Percentiles rank a stretch among this genome's conserved stretches.
phyloP scores from a whole-genome alignment of 2,797 vertebrate genomes.

The Sciaenops ocellatus region DNA sequence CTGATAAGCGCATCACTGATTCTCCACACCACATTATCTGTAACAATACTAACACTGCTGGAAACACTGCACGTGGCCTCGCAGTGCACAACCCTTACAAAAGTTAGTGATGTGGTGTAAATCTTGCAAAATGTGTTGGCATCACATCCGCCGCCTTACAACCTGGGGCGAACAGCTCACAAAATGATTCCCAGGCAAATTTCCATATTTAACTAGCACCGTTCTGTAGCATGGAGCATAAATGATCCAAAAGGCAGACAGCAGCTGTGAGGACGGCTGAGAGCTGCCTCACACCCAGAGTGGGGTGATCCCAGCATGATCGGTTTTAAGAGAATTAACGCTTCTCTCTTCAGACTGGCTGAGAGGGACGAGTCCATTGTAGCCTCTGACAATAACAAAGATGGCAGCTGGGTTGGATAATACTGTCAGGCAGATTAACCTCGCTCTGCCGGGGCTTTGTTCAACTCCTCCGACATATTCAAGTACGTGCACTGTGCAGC shows the following conservation, averaged over 20 bases:
- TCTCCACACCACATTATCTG: conserved; percentile 34
- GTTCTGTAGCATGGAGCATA: neutral
- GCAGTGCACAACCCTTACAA: neutral
- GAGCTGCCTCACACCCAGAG: conserved; percentile 26
- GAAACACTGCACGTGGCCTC: conserved; percentile 5
- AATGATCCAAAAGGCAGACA: conserved; percentile 38
- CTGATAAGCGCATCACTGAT: conserved; percentile 27
- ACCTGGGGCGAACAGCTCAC: neutral
- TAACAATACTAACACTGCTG: conserved; percentile 14
- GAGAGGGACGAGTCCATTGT: conserved; percentile 32
- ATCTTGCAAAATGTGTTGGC: conserved; percentile 2
- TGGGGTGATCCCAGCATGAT: conserved; percentile 7
- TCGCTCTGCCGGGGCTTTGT: conserved; percentile 51
- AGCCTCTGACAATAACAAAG: conserved; percentile 59
- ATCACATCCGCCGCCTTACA: neutral
- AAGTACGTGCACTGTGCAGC: conserved; percentile 12
- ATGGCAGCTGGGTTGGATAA: conserved; percentile 74
- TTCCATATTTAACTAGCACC: neutral
- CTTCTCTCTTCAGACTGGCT: conserved; percentile 38
- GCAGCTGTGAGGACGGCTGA: conserved; percentile 44
- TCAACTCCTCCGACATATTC: conserved; percentile 36
- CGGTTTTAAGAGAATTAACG: conserved; percentile 15
- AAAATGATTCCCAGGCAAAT: conserved; percentile 1
- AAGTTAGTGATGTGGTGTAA: neutral
- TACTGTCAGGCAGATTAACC: conserved; percentile 63